Percentiles rank a stretch among this genome's conserved stretches.
Conservation (phyloP, 2,888 invertebrate species). For the Ophion ventricosus region DNA sequence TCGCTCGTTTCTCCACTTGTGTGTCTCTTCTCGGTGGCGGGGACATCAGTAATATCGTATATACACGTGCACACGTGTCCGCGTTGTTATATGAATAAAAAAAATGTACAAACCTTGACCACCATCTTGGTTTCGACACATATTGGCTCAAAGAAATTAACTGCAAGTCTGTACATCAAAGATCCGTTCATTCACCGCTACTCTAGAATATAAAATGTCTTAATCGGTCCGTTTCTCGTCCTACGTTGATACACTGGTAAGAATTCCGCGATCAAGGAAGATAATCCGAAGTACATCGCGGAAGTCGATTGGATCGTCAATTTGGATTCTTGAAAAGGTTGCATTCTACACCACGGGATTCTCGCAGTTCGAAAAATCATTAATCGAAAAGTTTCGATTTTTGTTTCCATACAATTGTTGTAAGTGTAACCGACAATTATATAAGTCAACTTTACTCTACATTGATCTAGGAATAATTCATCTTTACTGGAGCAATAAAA, state of each 20-base stretch:
- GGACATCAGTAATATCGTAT: slow-evolving; percentile 51
- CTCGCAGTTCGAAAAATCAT: too few relatives aligned
- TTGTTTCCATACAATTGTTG: too few relatives aligned
- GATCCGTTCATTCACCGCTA: not conserved
- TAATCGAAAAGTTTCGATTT: too few relatives aligned
- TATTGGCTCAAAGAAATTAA: not conserved
- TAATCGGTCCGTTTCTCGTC: not conserved
- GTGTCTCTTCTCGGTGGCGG: slow-evolving; percentile 52
- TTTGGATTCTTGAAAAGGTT: too few relatives aligned
- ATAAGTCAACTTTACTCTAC: too few relatives aligned
- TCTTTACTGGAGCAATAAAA: not conserved
- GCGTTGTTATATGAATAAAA: slow-evolving; percentile 15
- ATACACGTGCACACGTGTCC: slow-evolving; percentile 37
- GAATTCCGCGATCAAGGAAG: not conserved
- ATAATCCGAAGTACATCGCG: not conserved
- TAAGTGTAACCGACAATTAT: too few relatives aligned
- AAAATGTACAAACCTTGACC: not conserved
- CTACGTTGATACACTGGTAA: not conserved
- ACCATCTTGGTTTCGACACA: not conserved
- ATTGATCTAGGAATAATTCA: too few relatives aligned
- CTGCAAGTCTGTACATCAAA: not conserved
- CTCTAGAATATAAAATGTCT: not conserved
- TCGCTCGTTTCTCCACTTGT: slow-evolving; percentile 35
- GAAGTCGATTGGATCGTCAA: not conserved
- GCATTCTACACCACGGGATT: too few relatives aligned